Percentiles rank a stretch among this genome's conserved stretches.
phyloP scores from a whole-genome alignment of 2,888 invertebrate species.

The Troides aeacus region DNA sequence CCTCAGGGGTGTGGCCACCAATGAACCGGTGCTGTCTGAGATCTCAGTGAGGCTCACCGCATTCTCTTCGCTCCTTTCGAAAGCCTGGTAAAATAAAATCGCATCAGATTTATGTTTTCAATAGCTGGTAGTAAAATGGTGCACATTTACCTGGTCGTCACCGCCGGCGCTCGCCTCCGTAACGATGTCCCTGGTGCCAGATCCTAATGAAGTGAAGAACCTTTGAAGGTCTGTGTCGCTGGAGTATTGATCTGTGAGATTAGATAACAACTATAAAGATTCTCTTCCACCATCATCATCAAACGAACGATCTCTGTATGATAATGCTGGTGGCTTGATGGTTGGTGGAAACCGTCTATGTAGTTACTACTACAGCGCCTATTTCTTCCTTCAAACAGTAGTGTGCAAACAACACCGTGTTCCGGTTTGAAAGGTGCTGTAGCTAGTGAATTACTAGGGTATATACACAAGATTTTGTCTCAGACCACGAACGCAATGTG shows the following conservation, averaged over 20 bases:
- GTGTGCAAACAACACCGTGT: no score
- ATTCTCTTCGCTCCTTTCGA: slow-evolving; percentile 84
- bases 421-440: no score
- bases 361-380: no score
- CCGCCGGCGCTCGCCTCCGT: slow-evolving; percentile 86
- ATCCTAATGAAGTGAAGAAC: slow-evolving; percentile 91
- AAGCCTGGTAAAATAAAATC: slow-evolving; percentile 60
- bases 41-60: slow-evolving; percentile 84
- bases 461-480: no score
- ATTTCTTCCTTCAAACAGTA: no score
- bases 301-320: no score
- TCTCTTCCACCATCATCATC: no score
- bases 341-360: no score
- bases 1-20: slow-evolving; percentile 83
- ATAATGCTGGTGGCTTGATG: no score
- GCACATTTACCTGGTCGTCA: slow-evolving; percentile 81
- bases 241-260: slow-evolving; percentile 80
- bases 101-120: background rate
- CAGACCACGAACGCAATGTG: no score
- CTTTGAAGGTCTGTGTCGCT: slow-evolving; percentile 82
- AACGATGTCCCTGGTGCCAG: slow-evolving; percentile 83
- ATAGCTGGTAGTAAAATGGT: no score
- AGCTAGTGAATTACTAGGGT: no score
- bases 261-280: background rate
- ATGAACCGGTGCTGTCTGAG: slow-evolving; percentile 83